Evolutionary conservation across 2,113 vertebrate species (phyloP), one percentile per base, ranked within the genome.

Genomic region (Malurus elegans): DNA sequence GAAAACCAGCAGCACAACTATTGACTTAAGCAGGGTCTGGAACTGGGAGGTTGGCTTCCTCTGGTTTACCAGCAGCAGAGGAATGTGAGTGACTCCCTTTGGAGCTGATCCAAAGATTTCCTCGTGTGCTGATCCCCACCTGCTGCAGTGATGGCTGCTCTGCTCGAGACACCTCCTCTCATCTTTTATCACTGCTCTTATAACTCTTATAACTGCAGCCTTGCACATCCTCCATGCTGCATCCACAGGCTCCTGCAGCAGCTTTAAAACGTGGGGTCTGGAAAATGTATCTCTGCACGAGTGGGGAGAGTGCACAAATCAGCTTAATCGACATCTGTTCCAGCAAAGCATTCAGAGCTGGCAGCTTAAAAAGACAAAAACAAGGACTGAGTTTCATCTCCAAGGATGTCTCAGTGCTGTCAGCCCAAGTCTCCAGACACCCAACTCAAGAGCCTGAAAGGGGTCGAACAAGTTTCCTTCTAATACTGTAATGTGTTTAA

Each of bases 401-500:
- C 14, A 78, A 91, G 89, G 94, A 57, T 85, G 53, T 89, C 93
- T 85, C 84, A 65, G 61, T 75, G 94, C 80, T 92, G 93, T 81
- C 91, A 95, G 93, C 61, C 73, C 57, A 62, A 73, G 80, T 81
- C 95, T 96, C 95, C 73, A 95, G 94, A 72, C 53, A 87, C 40
- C 20, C 70, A 75, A 42, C 60, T 95, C 91, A 91, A 87, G 80
- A 93, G 91, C 78, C 83, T 96, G 80, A 88, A 95, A 95, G 80
- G 86, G 93, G 89, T 95, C 10, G 5, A 95, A 95, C 96, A 97
- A 93, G 91, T 92, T 96, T 93, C 53, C 89, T 89, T 72, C 86
- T 95, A 91, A 97, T 95, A 92, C 70, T 16, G 40, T 97, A 92
- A 96, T 84, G 76, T 89, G 93, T 72, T 95, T 93, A 95, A 97